Conservation (phyloP, 2,797 vertebrate species). For the Coccyzus lansbergi region DNA sequence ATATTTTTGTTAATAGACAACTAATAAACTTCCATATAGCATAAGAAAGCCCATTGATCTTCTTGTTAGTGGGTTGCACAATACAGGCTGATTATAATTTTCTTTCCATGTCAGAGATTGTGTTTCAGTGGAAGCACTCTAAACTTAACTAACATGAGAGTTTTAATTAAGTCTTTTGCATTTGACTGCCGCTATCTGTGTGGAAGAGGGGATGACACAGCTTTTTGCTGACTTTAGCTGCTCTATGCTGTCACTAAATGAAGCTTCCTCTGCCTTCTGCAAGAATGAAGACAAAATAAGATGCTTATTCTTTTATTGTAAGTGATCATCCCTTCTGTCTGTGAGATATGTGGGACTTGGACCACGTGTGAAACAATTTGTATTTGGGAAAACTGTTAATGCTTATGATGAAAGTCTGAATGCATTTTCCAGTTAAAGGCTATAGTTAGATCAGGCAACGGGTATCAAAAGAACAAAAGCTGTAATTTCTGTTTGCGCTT, state of each 20-base stretch:
- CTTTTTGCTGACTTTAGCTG: background rate
- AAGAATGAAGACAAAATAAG: background rate
- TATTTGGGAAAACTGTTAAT: background rate
- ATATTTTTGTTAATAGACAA: background rate
- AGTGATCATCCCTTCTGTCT: background rate
- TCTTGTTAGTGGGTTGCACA: background rate
- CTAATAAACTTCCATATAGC: background rate
- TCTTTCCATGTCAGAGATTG: background rate
- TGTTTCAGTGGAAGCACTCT: slow-evolving; percentile 39
- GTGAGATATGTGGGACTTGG: background rate
- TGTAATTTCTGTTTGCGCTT: background rate
- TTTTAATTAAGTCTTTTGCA: slow-evolving; percentile 37
- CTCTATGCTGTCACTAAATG: background rate
- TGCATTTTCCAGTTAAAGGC: background rate
- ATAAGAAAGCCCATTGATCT: background rate
- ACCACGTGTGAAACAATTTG: accelerated
- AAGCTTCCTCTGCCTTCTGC: background rate
- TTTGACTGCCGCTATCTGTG: slow-evolving; percentile 13
- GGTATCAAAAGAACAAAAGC: background rate
- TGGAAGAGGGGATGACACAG: background rate
- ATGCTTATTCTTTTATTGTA: background rate
- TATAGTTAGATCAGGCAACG: background rate
- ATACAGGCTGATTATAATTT: slow-evolving; percentile 28
- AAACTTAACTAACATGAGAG: slow-evolving; percentile 8
- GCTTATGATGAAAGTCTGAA: background rate